phyloP scores from a whole-genome alignment of 2,113 vertebrate species.

The Amphiprion ocellaris region DNA sequence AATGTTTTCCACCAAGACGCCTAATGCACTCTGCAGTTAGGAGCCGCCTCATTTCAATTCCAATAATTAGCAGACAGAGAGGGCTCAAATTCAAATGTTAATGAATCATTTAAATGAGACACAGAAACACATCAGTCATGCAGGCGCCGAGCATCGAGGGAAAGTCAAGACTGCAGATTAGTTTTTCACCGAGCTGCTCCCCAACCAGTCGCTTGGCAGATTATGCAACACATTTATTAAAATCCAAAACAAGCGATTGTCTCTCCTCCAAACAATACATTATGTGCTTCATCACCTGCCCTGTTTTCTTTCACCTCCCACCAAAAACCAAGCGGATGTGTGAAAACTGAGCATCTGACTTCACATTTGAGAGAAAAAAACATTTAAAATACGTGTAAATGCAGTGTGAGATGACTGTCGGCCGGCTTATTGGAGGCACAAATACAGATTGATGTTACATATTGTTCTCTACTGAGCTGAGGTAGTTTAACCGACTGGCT shows the following conservation, averaged over 20 bases:
- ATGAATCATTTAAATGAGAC: constrained; percentile 6
- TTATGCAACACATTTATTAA: constrained; percentile 11
- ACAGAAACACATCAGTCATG: not conserved
- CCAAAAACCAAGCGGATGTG: constrained; percentile 29
- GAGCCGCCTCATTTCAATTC: constrained; percentile 5
- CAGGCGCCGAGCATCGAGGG: not conserved
- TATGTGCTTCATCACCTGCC: constrained; percentile 20
- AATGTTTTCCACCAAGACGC: not conserved
- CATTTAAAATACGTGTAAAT: constrained; percentile 20
- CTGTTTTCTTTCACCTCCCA: constrained; percentile 31
- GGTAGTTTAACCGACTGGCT: not conserved
- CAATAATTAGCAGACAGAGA: not conserved
- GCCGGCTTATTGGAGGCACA: not conserved
- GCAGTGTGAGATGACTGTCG: constrained; percentile 2
- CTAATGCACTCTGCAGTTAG: not conserved
- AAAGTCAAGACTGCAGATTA: not conserved
- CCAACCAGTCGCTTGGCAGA: not conserved
- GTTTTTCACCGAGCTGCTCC: not conserved
- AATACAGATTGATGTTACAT: too few species aligned
- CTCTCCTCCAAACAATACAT: not conserved
- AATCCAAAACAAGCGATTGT: constrained; percentile 2
- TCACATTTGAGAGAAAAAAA: constrained; percentile 2
- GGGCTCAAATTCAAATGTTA: constrained; percentile 10
- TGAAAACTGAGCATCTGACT: constrained; percentile 17
- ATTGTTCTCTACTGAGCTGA: not conserved